Evolutionary conservation across 2,113 vertebrate genomes (phyloP).

Genomic region (Lagopus muta): DNA sequence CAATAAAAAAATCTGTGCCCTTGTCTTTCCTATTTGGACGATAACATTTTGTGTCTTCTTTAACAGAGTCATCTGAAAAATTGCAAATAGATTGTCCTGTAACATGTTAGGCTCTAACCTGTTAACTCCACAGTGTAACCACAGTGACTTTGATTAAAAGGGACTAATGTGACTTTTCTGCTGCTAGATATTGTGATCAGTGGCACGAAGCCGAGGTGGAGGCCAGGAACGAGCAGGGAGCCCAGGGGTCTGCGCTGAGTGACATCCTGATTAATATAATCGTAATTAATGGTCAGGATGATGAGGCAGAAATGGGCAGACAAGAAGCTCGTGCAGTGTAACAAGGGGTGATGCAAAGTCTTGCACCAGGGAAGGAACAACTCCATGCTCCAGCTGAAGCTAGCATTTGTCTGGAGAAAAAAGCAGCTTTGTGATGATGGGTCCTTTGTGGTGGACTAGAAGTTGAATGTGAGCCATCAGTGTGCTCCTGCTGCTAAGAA

Average conservation of each 20-base stretch:
- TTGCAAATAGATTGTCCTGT: not conserved
- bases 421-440: too few species aligned
- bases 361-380: too few species aligned
- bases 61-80: not conserved
- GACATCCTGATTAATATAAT: not conserved
- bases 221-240: not conserved
- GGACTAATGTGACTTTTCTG: not conserved
- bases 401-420: too few species aligned
- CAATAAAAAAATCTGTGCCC: not conserved
- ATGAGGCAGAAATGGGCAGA: not conserved
- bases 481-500: too few species aligned
- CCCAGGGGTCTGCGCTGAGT: not conserved
- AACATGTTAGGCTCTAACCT: not conserved
- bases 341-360: too few species aligned
- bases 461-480: too few species aligned
- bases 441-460: too few species aligned
- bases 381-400: too few species aligned
- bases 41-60: not conserved
- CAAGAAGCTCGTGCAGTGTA: too few species aligned
- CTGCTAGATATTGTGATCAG: not conserved
- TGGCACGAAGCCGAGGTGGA: not conserved
- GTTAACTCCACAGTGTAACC: not conserved
- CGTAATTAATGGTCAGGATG: not conserved
- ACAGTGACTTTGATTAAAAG: not conserved
- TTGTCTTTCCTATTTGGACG: not conserved